Base-by-base conservation (phyloP, 2,888 invertebrate genomes). In the Oasisia sp. region DNA sequence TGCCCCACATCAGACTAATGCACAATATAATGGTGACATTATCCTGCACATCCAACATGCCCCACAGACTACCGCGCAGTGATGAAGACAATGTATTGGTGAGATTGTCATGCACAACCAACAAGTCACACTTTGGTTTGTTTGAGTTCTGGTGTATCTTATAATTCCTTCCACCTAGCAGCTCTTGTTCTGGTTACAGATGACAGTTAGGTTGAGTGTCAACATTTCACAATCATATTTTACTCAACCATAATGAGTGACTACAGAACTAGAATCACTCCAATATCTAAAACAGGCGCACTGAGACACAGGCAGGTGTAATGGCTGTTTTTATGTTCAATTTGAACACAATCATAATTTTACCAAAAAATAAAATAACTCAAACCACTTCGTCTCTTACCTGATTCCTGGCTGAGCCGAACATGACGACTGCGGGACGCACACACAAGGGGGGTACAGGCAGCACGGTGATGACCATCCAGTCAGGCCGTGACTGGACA, bases 391-490 rank as follows among this genome's bases (percentile, higher is more conserved):
- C 27, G 7, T 74, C 74, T 27, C 74, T 74, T 27, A 97, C 97
- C 96, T 97, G 97, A 97, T 99, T 99, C 96, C 98, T 98, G 0
- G 99, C 99, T 0, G 99, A 98, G n/a, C 99, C 99, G 96, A 98
- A 98, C 98, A 99, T 99, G 12, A 99, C 99, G 8, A 99, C 99
- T 92, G 99, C 99, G 0, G 99, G 99, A 94, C 99, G 97, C 0
- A 99, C 99, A 0, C 98, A 97, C 44, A 99, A 97, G 4, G 99
- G 99, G 0, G 99, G 99, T 0, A 99, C 99, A 0, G 99, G 99
- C 93, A 99, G 96, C 19, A 99, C 99, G 2, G 99, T 99, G 9
- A 99, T 97, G 94, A 99, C 98, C 99, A 99, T 99, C 99, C 99
- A 99, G 97, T 99, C 99, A 9, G 99, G 99, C 91, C 99, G 97